These are phyloP conservation scores for Pipistrellus nathusii DNA, from an alignment of 2,797 vertebrate species.

Conservation along the genomic window DNA sequence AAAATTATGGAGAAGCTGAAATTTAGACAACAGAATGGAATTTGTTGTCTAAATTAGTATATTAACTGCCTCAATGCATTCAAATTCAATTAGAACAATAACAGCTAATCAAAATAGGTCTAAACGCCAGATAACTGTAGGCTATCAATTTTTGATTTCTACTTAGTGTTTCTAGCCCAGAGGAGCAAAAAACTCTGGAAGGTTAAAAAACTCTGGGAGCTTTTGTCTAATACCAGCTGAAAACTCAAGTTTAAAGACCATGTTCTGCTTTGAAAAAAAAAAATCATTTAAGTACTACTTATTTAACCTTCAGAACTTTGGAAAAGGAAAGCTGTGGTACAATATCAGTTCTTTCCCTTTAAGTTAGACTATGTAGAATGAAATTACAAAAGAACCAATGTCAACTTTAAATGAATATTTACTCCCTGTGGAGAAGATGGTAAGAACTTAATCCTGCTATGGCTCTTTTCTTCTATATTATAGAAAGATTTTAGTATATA, in stretches of 20 bases:
- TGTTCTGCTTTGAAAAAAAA: conserved; percentile 20
- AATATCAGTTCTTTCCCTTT: conserved; percentile 12
- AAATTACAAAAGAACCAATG: background rate
- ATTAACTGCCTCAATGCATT: background rate
- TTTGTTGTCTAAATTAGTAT: background rate
- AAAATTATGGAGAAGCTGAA: background rate
- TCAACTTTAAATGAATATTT: conserved; percentile 37
- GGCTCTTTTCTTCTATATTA: background rate
- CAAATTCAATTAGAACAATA: conserved; percentile 21
- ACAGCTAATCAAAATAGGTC: background rate
- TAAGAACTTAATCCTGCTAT: background rate
- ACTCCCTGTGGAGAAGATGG: background rate
- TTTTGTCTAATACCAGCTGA: conserved; percentile 4
- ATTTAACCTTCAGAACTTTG: conserved; percentile 5
- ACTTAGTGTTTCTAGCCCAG: background rate
- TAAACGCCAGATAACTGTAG: background rate
- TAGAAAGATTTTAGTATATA: background rate
- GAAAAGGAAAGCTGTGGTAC: background rate
- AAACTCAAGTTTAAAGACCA: conserved; percentile 41
- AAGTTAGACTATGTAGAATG: background rate
- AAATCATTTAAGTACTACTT: conserved; percentile 24
- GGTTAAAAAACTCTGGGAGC: background rate
- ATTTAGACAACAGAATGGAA: conserved; percentile 5
- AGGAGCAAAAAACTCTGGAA: background rate
- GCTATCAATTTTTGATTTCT: background rate